phyloP scores from a whole-genome alignment of 37 sponge, comb jelly and placozoan species.

The Hormiphora californensis region DNA sequence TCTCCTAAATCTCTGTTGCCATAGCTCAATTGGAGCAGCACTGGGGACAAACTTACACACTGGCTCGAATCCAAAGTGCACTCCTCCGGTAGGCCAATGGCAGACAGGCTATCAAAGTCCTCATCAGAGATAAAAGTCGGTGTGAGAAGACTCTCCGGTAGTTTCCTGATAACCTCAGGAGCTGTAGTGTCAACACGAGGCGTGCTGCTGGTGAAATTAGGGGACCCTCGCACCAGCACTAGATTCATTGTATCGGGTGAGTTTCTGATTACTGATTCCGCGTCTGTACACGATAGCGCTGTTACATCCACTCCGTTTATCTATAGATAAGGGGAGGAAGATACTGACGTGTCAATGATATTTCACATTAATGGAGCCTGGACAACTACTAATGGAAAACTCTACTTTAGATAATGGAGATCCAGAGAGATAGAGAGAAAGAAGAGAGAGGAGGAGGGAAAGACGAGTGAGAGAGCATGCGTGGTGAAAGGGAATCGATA shows the following conservation, averaged over 20 bases:
- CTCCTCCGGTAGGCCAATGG: conserved; percentile 34
- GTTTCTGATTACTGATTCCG: conserved; percentile 27
- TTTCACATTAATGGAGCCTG: not conserved
- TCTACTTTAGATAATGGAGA: no score
- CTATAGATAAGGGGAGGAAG: no score
- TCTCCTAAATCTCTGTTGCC: no score
- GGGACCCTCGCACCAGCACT: not conserved
- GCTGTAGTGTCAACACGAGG: not conserved
- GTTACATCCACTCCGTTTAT: conserved; percentile 3
- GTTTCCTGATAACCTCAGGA: no score
- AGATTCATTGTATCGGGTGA: conserved; percentile 26
- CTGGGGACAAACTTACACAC: not conserved
- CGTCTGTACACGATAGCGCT: conserved; percentile 11
- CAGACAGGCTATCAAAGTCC: conserved; percentile 38
- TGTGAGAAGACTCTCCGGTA: no score
- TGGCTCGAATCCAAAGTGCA: not conserved
- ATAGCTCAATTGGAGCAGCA: no score
- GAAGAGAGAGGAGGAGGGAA: no score
- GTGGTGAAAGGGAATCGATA: no score
- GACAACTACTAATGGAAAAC: not conserved
- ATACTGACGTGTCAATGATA: no score
- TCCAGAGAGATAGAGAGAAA: no score
- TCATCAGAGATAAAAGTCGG: conserved; percentile 47
- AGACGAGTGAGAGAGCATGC: no score
- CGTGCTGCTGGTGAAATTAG: not conserved